phyloP scores from a whole-genome alignment of 2,888 invertebrate species.

The Xanthorhoe spadicearia region DNA sequence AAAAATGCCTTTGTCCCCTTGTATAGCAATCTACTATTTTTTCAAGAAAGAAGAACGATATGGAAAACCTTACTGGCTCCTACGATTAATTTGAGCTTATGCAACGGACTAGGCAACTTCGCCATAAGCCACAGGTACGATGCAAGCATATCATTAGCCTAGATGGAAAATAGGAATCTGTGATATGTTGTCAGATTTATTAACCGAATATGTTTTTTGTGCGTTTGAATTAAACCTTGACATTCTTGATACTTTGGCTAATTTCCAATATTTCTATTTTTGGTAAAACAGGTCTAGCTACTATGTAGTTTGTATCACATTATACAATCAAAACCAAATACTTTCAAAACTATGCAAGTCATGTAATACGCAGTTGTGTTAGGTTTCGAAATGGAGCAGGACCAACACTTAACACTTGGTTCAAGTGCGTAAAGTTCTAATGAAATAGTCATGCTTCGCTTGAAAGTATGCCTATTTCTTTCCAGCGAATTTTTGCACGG shows the following conservation, averaged over 20 bases:
- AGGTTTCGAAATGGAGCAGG: constrained; percentile 1
- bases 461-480: background rate
- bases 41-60: too few species aligned
- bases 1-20: too few species aligned
- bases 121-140: constrained; percentile 42
- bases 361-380: constrained; percentile 4
- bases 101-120: constrained; percentile 45
- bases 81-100: constrained; percentile 51
- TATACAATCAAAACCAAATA: constrained; percentile 2
- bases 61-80: constrained; percentile 41
- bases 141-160: constrained; percentile 44
- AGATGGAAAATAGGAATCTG: constrained; percentile 43
- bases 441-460: constrained; percentile 1
- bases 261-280: constrained; percentile 3
- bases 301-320: background rate
- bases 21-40: too few species aligned
- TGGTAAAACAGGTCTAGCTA: background rate
- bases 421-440: background rate
- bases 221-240: constrained; percentile 25
- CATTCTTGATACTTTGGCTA: constrained; percentile 2
- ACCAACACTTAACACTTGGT: constrained; percentile 1
- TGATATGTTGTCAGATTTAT: constrained; percentile 24
- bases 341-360: background rate
- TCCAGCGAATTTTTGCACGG: background rate
- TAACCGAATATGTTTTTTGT: constrained; percentile 12